phyloP scores from a whole-genome alignment of 2,888 invertebrate species.

The Cephus rjabovi region DNA sequence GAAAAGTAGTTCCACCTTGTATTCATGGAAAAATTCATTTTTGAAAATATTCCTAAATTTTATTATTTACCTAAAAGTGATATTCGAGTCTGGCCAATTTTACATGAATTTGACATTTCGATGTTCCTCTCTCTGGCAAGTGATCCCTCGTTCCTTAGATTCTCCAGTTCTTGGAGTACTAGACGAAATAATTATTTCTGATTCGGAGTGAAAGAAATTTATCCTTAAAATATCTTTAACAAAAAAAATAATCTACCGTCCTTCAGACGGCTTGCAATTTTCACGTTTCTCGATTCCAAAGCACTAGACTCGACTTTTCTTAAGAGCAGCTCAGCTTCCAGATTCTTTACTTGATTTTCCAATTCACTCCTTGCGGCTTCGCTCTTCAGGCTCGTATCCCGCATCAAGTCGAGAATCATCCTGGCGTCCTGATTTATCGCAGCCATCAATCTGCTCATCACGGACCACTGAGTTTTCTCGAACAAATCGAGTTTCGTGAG shows the following conservation, averaged over 20 bases:
- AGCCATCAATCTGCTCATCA: conserved; percentile 38
- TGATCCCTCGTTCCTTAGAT: neutral
- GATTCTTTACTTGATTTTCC: conserved; percentile 17
- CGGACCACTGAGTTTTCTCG: conserved; percentile 44
- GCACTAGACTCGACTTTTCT: conserved; percentile 19
- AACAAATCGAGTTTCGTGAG: conserved; percentile 36
- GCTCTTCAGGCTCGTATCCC: conserved; percentile 25
- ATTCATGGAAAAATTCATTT: too few relatives aligned
- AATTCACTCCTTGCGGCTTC: conserved; percentile 22
- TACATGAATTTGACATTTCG: too few relatives aligned
- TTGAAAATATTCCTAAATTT: too few relatives aligned
- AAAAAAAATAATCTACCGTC: conserved; percentile 30
- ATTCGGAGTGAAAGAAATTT: neutral
- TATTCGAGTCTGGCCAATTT: too few relatives aligned
- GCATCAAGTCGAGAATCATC: conserved; percentile 25
- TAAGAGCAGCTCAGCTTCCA: conserved; percentile 16
- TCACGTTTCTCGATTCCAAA: conserved; percentile 19
- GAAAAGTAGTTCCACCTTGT: too few relatives aligned
- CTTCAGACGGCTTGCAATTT: conserved; percentile 16
- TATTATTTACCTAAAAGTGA: too few relatives aligned
- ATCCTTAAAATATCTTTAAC: neutral
- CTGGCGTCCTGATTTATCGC: conserved; percentile 33
- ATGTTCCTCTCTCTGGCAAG: neutral
- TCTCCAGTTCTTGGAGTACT: neutral
- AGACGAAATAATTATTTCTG: neutral